Conservation (phyloP, 2,888 invertebrate species). For the Metallyticus violacea region DNA sequence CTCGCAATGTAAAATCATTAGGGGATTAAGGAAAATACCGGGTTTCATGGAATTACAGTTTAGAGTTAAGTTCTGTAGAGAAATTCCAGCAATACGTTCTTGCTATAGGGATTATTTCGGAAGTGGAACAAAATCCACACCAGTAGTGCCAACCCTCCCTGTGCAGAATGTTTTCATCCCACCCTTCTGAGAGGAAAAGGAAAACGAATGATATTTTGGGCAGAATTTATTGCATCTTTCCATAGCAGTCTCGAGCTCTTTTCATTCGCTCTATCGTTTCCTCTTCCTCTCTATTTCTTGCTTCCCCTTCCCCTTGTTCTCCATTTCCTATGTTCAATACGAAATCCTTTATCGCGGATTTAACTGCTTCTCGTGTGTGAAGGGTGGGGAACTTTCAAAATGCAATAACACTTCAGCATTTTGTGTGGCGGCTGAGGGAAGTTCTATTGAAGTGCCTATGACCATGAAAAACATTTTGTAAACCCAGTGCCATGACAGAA, state of each 20-base stretch:
- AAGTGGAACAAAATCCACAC: neutral
- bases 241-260: neutral
- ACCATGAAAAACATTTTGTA: neutral
- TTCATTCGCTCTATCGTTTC: neutral
- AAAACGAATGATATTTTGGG: neutral
- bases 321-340: neutral
- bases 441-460: neutral
- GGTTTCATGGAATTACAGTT: neutral
- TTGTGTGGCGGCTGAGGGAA: neutral
- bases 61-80: neutral
- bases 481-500: neutral
- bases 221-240: neutral
- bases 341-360: conserved; percentile 4
- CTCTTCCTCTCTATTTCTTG: neutral
- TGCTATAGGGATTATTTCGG: neutral
- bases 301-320: neutral
- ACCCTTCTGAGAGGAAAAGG: neutral
- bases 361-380: neutral
- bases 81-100: neutral
- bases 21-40: neutral
- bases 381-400: neutral
- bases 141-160: neutral
- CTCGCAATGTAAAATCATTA: neutral
- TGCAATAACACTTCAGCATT: neutral
- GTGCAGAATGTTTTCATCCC: too few relatives aligned